Evolutionary conservation across 2,113 vertebrate species (phyloP).

Genomic region (Trematocara unimaculatum): DNA sequence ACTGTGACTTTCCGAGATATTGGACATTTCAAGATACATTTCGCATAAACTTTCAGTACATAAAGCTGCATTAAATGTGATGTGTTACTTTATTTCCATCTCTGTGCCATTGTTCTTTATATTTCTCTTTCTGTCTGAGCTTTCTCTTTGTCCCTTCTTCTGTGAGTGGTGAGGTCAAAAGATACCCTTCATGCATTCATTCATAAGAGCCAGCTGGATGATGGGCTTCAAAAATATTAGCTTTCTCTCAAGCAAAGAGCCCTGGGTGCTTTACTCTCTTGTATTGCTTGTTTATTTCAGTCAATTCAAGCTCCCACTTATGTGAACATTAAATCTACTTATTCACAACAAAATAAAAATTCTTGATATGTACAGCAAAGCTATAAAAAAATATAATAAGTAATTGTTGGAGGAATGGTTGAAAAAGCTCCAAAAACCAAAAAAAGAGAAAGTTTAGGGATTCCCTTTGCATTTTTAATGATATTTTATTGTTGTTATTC

Average conservation of each 20-base stretch:
- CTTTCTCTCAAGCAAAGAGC: not conserved
- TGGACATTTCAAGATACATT: not conserved
- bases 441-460: not conserved
- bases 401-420: not conserved
- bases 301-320: not conserved
- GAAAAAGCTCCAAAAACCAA: not conserved
- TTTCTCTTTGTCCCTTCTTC: not conserved
- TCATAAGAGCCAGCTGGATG: conserved; percentile 36
- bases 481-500: not conserved
- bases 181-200: conserved; percentile 51
- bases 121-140: not conserved
- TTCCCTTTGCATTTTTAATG: not conserved
- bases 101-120: not conserved
- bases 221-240: conserved; percentile 35
- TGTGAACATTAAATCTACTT: not conserved
- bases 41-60: not conserved
- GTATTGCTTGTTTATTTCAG: not conserved
- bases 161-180: conserved; percentile 47
- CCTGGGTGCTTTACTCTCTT: not conserved
- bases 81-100: not conserved
- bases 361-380: not conserved
- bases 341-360: not conserved
- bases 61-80: not conserved
- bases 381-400: not conserved
- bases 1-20: not conserved